Base-by-base conservation (phyloP, 2,113 vertebrate genomes). In the Xyliphius kryptos region DNA sequence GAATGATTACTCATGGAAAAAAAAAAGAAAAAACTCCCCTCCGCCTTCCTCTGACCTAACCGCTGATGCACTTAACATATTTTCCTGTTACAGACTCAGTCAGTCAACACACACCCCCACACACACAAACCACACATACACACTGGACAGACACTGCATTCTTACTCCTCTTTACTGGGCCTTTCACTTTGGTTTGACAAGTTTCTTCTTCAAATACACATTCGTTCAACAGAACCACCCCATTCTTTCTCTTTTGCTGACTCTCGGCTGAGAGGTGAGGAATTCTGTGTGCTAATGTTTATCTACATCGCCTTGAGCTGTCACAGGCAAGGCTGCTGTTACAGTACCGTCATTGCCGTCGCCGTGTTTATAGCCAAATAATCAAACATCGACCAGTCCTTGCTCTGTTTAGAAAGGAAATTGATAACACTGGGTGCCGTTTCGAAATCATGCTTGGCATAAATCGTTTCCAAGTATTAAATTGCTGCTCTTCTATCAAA, bases 1-100 rank as follows among this genome's bases (percentile, higher is more conserved):
- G 68, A 53, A 59, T 65, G 68, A 70, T 49, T 54, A 70, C 68
- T 70, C 61, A 60, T 70, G 62, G 63, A 71, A 71, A 71, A 66
- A 61, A 66, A 32, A 32, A 59, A 71, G 66, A 71, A 66, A 61
- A 71, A 71, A 67, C 69, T 66, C 56, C 50, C 15, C 57, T 66
- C 63, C 44, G 63, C 52, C 52, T 56, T 16, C 32, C 59, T 38
- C 52, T 71, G 63, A 71, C 36, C 52, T 49, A 71, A 52, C 55
- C 63, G 15, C 61, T 51, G 51, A 61, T 50, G 40, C 63, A 61
- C 52, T 51, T 59, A 53, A 67, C 60, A 57, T 67, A 60, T 60
- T 67, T 67, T 67, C 56, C 65, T 59, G 22, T 67, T 67, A 67
- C 32, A 63, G 48, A 17, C 54, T 44, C 44, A 63, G 52, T 26